Conservation (phyloP, 2,113 vertebrate genomes). For the Mustelus asterias region DNA sequence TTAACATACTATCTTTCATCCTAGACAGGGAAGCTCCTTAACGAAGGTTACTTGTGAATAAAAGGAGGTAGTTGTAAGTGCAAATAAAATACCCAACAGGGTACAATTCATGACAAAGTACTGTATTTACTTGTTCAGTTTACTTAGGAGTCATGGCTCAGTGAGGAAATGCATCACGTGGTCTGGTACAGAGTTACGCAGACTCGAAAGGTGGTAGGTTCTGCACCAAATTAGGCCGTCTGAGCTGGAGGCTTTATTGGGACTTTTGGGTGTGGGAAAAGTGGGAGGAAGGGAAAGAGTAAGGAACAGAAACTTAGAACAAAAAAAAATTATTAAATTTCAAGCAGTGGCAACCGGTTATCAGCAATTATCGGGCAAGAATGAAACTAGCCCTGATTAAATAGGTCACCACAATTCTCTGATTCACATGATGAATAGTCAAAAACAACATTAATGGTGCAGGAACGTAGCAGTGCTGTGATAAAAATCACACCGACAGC, state of each 20-base stretch:
- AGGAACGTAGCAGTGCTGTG: not conserved
- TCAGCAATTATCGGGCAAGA: not conserved
- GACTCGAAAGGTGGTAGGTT: no score
- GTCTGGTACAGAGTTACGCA: not conserved
- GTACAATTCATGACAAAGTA: not conserved
- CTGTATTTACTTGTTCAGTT: not conserved
- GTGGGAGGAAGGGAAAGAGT: not conserved
- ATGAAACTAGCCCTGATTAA: not conserved
- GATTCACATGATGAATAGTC: not conserved
- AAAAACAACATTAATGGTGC: not conserved
- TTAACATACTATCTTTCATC: not conserved
- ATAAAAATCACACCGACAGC: not conserved
- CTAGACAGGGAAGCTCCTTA: not conserved
- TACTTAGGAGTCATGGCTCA: not conserved
- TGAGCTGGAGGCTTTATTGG: not conserved
- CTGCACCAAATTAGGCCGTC: not conserved
- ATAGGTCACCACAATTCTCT: not conserved
- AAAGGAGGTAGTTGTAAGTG: not conserved
- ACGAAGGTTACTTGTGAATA: not conserved
- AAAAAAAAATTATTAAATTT: not conserved
- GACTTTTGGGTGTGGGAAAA: not conserved
- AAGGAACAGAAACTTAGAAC: not conserved
- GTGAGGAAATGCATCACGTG: not conserved
- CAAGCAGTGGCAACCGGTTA: not conserved
- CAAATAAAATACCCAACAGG: not conserved